A percentile compares a stretch with the other conserved stretches of the same genome.
Conservation (phyloP, 2,888 invertebrate species). For the Melanostoma scalare region DNA sequence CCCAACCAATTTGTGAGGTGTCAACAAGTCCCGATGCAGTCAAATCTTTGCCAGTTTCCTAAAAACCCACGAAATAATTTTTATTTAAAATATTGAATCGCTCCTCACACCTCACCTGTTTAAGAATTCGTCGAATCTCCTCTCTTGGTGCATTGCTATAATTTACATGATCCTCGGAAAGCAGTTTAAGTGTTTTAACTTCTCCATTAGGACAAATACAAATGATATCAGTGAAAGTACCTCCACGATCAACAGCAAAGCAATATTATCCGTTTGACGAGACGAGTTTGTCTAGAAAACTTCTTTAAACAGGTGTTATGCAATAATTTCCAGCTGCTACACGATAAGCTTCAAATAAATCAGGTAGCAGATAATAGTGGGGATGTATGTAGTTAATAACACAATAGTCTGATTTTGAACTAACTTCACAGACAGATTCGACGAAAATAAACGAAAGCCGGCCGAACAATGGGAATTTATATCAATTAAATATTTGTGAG, state of each 20-base stretch:
- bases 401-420: too few species aligned
- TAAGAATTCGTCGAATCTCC: slow-evolving; percentile 95
- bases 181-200: slow-evolving; percentile 93
- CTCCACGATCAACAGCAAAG: slow-evolving; percentile 99
- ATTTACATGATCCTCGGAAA: slow-evolving; percentile 96
- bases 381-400: too few species aligned
- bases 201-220: slow-evolving; percentile 93
- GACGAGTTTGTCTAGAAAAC: slow-evolving; percentile 24
- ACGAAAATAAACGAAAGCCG: too few species aligned
- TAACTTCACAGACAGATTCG: too few species aligned
- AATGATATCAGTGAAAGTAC: slow-evolving; percentile 98
- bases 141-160: slow-evolving; percentile 98
- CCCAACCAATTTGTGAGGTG: slow-evolving; percentile 92
- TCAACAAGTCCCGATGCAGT: slow-evolving; percentile 88
- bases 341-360: too few species aligned
- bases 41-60: slow-evolving; percentile 90
- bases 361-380: too few species aligned
- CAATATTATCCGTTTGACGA: slow-evolving; percentile 86
- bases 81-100: neutral
- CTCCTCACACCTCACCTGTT: slow-evolving; percentile 86
- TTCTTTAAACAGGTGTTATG: slow-evolving; percentile 5
- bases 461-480: too few species aligned
- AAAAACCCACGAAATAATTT: slow-evolving; percentile 37
- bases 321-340: too few species aligned
- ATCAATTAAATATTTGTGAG: too few species aligned